Percentiles rank a stretch among this genome's conserved stretches.
Conservation (phyloP, 2,888 invertebrate genomes). For the Dasysyrphus tricinctus region DNA sequence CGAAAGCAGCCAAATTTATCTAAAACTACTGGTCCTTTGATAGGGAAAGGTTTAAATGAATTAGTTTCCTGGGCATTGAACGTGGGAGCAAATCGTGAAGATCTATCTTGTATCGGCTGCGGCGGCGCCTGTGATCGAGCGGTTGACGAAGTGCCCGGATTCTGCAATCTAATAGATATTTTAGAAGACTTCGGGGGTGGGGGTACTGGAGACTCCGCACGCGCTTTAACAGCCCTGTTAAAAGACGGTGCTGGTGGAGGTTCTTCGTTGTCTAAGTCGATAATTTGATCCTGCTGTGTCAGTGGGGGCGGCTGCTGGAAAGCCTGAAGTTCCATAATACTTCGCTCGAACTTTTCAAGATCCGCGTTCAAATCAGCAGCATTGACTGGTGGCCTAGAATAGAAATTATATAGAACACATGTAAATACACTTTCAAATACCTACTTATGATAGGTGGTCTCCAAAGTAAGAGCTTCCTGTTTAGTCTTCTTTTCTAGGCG, state of each 20-base stretch:
- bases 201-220: conserved; percentile 74
- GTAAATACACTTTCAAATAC: not conserved
- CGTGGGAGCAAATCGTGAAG: conserved; percentile 19
- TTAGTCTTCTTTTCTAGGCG: conserved; percentile 86
- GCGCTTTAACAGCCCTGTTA: conserved; percentile 27
- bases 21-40: conserved; percentile 85
- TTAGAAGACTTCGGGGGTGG: conserved; percentile 78
- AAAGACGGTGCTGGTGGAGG: conserved; percentile 74
- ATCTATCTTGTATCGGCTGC: not conserved
- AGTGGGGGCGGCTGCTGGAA: conserved; percentile 68
- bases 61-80: conserved; percentile 40
- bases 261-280: conserved; percentile 54
- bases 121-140: conserved; percentile 14
- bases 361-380: conserved; percentile 78
- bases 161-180: conserved; percentile 36
- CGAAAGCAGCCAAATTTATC: conserved; percentile 90
- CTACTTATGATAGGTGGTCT: conserved; percentile 88
- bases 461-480: conserved; percentile 87
- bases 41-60: conserved; percentile 78
- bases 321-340: conserved; percentile 80
- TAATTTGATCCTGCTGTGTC: conserved; percentile 18
- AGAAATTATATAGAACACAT: conserved; percentile 74
- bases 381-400: conserved; percentile 84
- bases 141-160: not conserved
- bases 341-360: conserved; percentile 79